Evolutionary conservation across 2,888 invertebrate species (phyloP), one percentile per base, ranked within the genome.

Genomic region (Alloplasta piceator): DNA sequence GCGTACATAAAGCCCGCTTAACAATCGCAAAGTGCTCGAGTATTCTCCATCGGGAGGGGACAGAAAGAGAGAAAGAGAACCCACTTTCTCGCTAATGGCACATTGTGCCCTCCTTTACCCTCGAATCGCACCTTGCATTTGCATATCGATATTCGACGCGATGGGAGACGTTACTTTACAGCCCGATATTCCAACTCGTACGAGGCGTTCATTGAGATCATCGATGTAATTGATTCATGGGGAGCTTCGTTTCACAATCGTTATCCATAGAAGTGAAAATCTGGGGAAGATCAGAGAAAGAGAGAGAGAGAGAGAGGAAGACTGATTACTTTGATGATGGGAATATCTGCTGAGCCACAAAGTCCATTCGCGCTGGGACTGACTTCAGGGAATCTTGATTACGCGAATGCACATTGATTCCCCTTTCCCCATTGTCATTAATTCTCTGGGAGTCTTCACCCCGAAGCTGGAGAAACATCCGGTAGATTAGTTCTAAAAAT

Each of bases 121-220:
- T 43, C 10, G 48, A n/a, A 1, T 55, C 26, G 39, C 68, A 39
- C 63, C 41, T 48, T 55, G 7, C 55, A 74, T 79, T 79, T 68
- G 56, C 78, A 79, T 68, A 64, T 79, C 68, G 73, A 70, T 74
- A 63, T 74, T 64, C 63, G 12, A 61, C 52, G 39, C 6, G n/a
- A 67, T 55, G 12, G 14, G 26, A 26, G 26, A 61, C 38, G 12
- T 36, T 12, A 36, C 12, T 58, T 46, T 48, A n/a, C n/a, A 6
- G 4, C 63, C 55, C 39, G 9, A 39, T 6, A 16, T 50, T 14
- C 41, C 39, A 26, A 26, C 66, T 48, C 56, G 55, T 39, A n/a
- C 63, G 12, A 26, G 26, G 10, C 50, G 61, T 43, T 68, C 39
- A 78, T 78, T 50, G 46, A 16, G 60, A 60, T 61, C 78, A 63